Evolutionary conservation across 2,888 invertebrate genomes (phyloP).

Genomic region (Leptopilina myrica): DNA sequence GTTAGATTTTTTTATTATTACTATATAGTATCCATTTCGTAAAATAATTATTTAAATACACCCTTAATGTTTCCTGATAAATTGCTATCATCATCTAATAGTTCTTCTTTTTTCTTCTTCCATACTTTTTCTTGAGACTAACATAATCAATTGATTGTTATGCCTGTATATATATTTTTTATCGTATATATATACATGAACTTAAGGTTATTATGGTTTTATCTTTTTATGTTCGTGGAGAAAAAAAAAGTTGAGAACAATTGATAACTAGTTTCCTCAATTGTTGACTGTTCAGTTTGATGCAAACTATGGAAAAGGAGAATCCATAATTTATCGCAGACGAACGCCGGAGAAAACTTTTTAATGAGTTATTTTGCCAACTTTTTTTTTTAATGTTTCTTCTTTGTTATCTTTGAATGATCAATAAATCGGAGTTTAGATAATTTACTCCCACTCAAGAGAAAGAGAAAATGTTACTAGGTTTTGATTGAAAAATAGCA

Average conservation of each 20-base stretch:
- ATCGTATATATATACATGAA: not conserved
- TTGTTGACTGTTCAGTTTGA: not conserved
- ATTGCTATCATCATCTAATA: no score
- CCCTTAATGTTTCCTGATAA: no score
- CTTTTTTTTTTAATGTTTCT: not conserved
- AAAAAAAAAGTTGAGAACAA: slow-evolving; percentile 5
- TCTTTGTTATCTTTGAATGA: not conserved
- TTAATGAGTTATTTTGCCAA: not conserved
- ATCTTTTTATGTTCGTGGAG: not conserved
- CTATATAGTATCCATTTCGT: no score
- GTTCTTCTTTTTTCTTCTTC: no score
- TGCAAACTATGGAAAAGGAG: not conserved
- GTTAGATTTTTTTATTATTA: no score
- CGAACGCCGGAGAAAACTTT: not conserved
- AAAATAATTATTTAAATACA: no score
- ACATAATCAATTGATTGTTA: not conserved
- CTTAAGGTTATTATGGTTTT: not conserved
- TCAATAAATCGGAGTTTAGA: not conserved
- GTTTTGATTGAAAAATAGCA: no score
- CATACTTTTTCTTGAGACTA: no score
- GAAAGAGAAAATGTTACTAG: no score
- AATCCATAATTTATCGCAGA: not conserved
- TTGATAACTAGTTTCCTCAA: slow-evolving; percentile 3
- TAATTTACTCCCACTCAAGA: no score
- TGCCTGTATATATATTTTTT: not conserved